Evolutionary conservation across 2,113 vertebrate species (phyloP), one percentile per base, ranked within the genome.

Genomic region (Hippolais icterina): DNA sequence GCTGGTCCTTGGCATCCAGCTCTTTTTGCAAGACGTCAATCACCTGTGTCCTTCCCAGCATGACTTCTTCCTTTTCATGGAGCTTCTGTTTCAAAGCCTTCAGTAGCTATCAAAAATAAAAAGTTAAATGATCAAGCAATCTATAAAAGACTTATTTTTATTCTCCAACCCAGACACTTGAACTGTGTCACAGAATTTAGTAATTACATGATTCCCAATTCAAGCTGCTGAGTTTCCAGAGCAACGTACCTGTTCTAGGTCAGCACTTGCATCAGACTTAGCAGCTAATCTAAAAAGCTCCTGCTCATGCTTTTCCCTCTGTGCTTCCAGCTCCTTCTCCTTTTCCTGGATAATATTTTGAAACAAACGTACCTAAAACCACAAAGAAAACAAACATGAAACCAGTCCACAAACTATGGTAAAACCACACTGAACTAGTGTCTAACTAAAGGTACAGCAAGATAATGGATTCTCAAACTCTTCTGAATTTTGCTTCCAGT

Each of bases 41-140:
- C 75, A 99, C 99, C 94, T 99, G 99, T 3, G 98, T 98, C 88
- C 98, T 99, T 76, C 98, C 99, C 54, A 98, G 95, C 89, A 99
- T 97, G 29, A 99, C 99, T 90, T 99, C 99, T 92, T 99, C 99
- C 83, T 99, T 99, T 96, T 99, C 99, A 27, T 99, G 98, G 6
- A 99, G 98, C 91, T 99, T 99, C 97, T 99, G 99, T 68, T 99
- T 99, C 42, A 99, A 97, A 37, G 98, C 98, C 94, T 99, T 99
- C 21, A 99, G 80, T 5, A 98, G 87, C 97, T 98, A 86, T 27
- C 7, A 42, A 42, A 81, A 66, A 49, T 29, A 33, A 74, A 24
- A 60, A 60, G 29, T 49, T 33, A 63, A 83, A 83, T 42, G 25
- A 70, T 35, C 29, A 61, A 76, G 20, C 18, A 31, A 87, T 64